Base-by-base conservation (phyloP, 2,113 vertebrate species). In the Leucopsar rothschildi region DNA sequence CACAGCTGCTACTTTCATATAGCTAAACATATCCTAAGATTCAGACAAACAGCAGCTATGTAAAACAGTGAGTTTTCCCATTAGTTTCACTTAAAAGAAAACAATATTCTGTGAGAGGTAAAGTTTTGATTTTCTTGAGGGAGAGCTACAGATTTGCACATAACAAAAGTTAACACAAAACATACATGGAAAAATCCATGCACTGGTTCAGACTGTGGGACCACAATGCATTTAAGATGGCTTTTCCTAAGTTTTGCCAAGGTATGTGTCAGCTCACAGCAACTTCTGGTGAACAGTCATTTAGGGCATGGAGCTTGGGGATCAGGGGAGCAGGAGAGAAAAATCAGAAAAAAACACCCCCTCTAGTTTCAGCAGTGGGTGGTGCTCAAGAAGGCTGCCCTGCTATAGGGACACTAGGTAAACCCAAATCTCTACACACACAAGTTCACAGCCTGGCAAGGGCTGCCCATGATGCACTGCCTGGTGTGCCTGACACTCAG, bases 341-440 rank as follows among this genome's bases (percentile, higher is more conserved):
- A 73, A 64, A 68, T 5, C 16, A 63, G 31, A 35, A 85, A 66
- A 66, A 39, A 68, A 16, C 21, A 71, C n/a, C 15, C 9, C 11
- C 31, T n/a, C 7, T 5, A 47, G 29, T 52, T 89, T 52, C 47
- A 49, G 52, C 4, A 55, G 35, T 7, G 1, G 11, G 5, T 42
- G 28, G 20, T 42, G 29, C n/a, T 72, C 50, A 35, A 29, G 16
- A 85, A 78, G 33, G 31, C n/a, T 71, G 47, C 45, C 15, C n/a
- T 42, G 50, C 66, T 42, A 9, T 1, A 60, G 33, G 19, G 40
- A 55, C 16, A 25, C 4, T 0, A 28, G 18, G 14, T 59, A 60
- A 60, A 2, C 4, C 22, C 44, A 52, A 69, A 35, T 13, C 53
- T 27, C n/a, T 69, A 33, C 0, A 2, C 2, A 42, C 1, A 9